phyloP scores from a whole-genome alignment of 2,797 vertebrate species.

The Siniperca obscura region DNA sequence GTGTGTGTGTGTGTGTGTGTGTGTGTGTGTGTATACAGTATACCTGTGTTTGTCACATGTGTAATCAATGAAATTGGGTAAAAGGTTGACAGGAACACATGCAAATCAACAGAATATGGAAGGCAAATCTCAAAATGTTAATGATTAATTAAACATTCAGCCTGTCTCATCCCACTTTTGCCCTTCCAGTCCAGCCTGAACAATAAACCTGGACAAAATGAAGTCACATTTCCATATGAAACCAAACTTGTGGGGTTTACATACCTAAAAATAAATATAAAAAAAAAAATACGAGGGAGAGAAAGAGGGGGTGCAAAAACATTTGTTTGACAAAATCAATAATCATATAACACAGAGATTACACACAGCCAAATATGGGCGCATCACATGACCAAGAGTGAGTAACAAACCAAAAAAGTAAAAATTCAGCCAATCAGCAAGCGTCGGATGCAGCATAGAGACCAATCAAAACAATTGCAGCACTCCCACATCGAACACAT shows the following conservation, averaged over 20 bases:
- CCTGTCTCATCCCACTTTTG: constrained; percentile 57
- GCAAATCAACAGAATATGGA: constrained; percentile 78
- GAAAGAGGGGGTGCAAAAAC: constrained; percentile 83
- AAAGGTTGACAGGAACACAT: constrained; percentile 71
- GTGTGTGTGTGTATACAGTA: constrained; percentile 5
- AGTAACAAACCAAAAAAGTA: constrained; percentile 71
- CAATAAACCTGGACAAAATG: constrained; percentile 58
- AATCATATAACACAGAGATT: constrained; percentile 80
- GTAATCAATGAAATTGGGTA: constrained; percentile 52
- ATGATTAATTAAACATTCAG: constrained; percentile 67
- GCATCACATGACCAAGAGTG: constrained; percentile 86
- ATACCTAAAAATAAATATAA: constrained; percentile 74
- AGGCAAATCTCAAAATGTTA: constrained; percentile 74
- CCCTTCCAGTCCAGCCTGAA: constrained; percentile 66
- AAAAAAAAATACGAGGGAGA: constrained; percentile 72
- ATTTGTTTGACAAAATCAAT: constrained; percentile 80
- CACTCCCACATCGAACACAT: constrained; percentile 84
- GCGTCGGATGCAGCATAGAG: constrained; percentile 86
- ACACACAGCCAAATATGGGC: constrained; percentile 85
- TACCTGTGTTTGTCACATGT: constrained; percentile 47
- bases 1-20: constrained; percentile 22
- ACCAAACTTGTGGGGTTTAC: constrained; percentile 84
- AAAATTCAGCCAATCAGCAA: constrained; percentile 86
- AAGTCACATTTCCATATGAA: constrained; percentile 80
- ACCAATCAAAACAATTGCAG: constrained; percentile 85